A percentile compares a stretch with the other conserved stretches of the same genome.
phyloP scores from a whole-genome alignment of 30 jellyfish, hydroid and myxozoan species.

The Pelagia noctiluca region DNA sequence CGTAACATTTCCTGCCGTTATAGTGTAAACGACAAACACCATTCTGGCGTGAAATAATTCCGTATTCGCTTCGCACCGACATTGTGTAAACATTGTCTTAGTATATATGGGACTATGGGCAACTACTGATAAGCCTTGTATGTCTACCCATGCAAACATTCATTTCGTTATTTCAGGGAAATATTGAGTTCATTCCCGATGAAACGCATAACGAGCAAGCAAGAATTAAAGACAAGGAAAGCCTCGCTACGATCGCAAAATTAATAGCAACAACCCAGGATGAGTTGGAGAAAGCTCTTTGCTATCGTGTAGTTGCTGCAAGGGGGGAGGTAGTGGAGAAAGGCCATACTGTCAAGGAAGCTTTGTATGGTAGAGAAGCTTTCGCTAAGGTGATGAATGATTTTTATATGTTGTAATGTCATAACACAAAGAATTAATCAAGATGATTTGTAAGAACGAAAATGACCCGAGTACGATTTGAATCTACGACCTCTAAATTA shows the following conservation, averaged over 20 bases:
- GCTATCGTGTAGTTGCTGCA: slow-evolving; percentile 95
- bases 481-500: too few species aligned
- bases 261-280: slow-evolving; percentile 70
- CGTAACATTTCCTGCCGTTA: too few species aligned
- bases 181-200: slow-evolving; percentile 70
- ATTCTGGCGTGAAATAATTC: too few species aligned
- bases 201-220: slow-evolving; percentile 86
- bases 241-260: slow-evolving; percentile 58
- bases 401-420: not conserved
- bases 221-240: slow-evolving; percentile 63
- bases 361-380: slow-evolving; percentile 91
- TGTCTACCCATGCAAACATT: not conserved
- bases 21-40: too few species aligned
- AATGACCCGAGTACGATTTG: too few species aligned
- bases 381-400: slow-evolving; percentile 83
- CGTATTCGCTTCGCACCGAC: too few species aligned
- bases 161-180: slow-evolving; percentile 67
- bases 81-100: too few species aligned
- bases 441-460: too few species aligned
- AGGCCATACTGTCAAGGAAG: slow-evolving; percentile 83
- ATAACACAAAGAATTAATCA: too few species aligned
- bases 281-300: slow-evolving; percentile 82
- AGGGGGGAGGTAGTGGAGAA: slow-evolving; percentile 91
- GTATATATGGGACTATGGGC: too few species aligned
- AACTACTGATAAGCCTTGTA: not conserved